Evolutionary conservation across 92 coral and sea anemone genomes (phyloP), one percentile per base, ranked within the genome.

Genomic region (Actinostola sp.): DNA sequence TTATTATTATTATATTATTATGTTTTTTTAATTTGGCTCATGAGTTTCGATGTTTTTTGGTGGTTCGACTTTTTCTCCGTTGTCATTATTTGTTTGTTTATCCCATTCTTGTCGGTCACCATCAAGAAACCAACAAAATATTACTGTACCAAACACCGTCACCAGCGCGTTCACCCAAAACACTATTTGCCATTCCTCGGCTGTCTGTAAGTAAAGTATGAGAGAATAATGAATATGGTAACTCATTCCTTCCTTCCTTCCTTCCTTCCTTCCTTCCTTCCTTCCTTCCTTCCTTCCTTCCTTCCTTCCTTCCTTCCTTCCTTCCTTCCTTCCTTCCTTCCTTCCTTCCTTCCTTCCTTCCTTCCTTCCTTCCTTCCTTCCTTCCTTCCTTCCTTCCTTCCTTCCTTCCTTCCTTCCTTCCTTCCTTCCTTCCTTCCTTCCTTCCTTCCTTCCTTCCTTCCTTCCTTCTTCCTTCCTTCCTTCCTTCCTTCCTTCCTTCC

Each of bases 61-160:
- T 41, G 65, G 28, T 35, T 79, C 71, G 20, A 56, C 60, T 24
- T 62, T 49, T 12, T 71, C 73, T 14, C 24, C 59, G 30, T 63
- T 52, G n/a, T 66, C 74, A 6, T 57, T 27, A 48, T 63, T 75
- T 4, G 70, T 57, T 30, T 70, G 49, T 51, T 62, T 79, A 64
- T 92, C 98, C 98, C 98, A 94, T 34, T 78, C 79, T 36, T 94
- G 98, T 27, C 96, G 76, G 1, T 94, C 97, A 44, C 76, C 98
- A 0, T 90, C 87, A 72, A 88, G 84, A 51, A 90, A 54, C 30
- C 54, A 20, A 29, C 89, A 78, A 30, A 88, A 91, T 17, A 82
- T 15, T 26, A 74, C 51, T 24, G 88, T 87, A 21, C 97, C 91
- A 20, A 64, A 79, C 14, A 79, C n/a, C 61, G 86, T 68, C 39